Base-by-base conservation (phyloP, 1,140 invertebrate genomes). In the Hylaeus volcanicus region DNA sequence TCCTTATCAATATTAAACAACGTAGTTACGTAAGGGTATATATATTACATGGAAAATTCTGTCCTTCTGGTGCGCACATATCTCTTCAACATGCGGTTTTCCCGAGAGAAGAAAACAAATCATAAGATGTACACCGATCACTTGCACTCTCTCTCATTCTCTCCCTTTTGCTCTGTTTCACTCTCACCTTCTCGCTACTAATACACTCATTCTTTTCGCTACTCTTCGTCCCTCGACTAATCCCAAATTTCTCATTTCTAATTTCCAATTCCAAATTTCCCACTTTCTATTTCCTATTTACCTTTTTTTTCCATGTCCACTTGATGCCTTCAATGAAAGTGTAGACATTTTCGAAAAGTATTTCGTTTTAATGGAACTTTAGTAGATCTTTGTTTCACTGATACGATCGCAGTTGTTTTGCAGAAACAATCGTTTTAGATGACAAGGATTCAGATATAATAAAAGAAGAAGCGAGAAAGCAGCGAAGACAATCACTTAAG, bases 1-100 rank as follows among this genome's bases (percentile, higher is more conserved):
- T 91, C 84, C 90, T 92, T 92, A 92, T 92, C 85, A 89, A 92
- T 92, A 92, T 92, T 92, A 92, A 92, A 92, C 91, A 92, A 92
- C 91, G 91, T 91, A 92, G 90, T 92, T 92, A 91, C 81, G 88
- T 91, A 92, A 86, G 89, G 89, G 88, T 91, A 88, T 92, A 92
- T 92, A 92, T 92, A 91, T 92, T 92, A 92, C 89, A 92, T 92
- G 91, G 90, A 92, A 92, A 92, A 92, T 90, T 92, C 83, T 92
- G 85, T 89, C 86, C 87, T 88, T 79, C 83, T 89, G 79, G 85
- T 86, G 86, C 87, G 87, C 88, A 87, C 84, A 82, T 86, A 90
- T 89, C 81, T 88, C 87, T 78, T 75, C 84, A 76, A 86, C 79
- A 88, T 66, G 77, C 86, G 77, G 78, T 71, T 88, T 75, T 77